Evolutionary conservation across 2,797 vertebrate genomes (phyloP).

Genomic region (Falco concolor): DNA sequence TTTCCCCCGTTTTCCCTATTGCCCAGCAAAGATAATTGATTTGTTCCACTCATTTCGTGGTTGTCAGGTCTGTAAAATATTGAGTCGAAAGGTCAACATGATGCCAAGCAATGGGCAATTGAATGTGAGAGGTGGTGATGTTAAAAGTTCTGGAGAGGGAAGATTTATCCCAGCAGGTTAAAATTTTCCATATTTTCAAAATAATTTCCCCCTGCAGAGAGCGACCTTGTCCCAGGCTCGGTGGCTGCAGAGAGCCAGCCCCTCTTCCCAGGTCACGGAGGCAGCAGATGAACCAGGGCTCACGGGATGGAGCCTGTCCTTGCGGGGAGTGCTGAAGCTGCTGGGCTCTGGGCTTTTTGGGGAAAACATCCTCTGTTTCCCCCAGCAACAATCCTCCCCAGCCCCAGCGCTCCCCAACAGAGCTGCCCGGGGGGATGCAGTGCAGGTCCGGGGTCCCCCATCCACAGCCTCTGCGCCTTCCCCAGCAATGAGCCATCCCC

Average conservation of each 20-base stretch:
- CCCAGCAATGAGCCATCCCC: background rate
- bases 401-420: background rate
- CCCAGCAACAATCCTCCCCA: background rate
- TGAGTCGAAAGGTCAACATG: rapidly evolving
- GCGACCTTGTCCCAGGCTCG: rapidly evolving
- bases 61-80: background rate
- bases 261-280: background rate
- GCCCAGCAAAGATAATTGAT: background rate
- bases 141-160: background rate
- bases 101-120: background rate
- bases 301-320: background rate
- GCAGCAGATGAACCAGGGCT: background rate
- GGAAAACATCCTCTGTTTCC: background rate
- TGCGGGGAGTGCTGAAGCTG: background rate
- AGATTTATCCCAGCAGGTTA: background rate
- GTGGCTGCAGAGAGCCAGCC: background rate
- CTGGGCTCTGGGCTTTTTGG: rapidly evolving
- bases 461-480: background rate
- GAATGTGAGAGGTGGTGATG: background rate
- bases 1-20: background rate
- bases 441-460: rapidly evolving
- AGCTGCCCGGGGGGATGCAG: background rate
- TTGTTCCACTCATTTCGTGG: background rate
- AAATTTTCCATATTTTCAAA: background rate
- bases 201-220: background rate